These are phyloP conservation scores for Scaptomyza flava DNA, from an alignment of 2,888 invertebrate species.

Conservation along the genomic window DNA sequence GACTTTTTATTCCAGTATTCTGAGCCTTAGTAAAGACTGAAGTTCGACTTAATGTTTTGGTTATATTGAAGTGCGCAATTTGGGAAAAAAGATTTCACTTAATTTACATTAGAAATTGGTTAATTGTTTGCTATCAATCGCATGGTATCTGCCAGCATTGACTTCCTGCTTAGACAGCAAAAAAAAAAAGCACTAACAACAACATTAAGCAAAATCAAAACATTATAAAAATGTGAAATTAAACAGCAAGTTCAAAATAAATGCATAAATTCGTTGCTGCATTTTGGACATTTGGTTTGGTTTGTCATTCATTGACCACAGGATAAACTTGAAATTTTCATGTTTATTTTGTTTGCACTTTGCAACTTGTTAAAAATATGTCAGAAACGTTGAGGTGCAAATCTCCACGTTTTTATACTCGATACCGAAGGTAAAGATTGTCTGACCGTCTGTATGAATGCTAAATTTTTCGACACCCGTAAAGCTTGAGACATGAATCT, in stretches of 20 bases:
- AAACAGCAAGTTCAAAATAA: conserved; percentile 13
- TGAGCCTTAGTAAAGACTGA: conserved; percentile 8
- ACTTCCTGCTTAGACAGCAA: conserved; percentile 32
- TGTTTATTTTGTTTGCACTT: conserved; percentile 41
- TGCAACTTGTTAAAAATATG: conserved; percentile 43
- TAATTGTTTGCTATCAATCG: conserved; percentile 43
- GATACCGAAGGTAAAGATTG: too few relatives aligned
- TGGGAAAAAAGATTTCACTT: conserved; percentile 42
- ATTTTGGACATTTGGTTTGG: conserved; percentile 23
- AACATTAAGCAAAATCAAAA: conserved; percentile 3
- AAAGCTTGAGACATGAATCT: too few relatives aligned
- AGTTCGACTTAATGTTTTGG: not conserved
- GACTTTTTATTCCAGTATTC: conserved; percentile 17
- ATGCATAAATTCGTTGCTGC: conserved; percentile 49
- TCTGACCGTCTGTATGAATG: too few relatives aligned
- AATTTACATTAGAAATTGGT: conserved; percentile 45
- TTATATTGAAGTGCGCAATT: conserved; percentile 18
- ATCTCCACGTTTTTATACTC: too few relatives aligned
- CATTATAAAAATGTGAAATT: conserved; percentile 21
- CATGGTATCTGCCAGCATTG: conserved; percentile 22
- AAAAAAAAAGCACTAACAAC: conserved; percentile 6
- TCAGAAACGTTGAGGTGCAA: too few relatives aligned
- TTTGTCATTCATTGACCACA: conserved; percentile 31
- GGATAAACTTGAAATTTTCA: conserved; percentile 68
- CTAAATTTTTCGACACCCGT: too few relatives aligned